phyloP scores from a whole-genome alignment of 2,113 vertebrate genomes.

The Aptenodytes patagonicus region DNA sequence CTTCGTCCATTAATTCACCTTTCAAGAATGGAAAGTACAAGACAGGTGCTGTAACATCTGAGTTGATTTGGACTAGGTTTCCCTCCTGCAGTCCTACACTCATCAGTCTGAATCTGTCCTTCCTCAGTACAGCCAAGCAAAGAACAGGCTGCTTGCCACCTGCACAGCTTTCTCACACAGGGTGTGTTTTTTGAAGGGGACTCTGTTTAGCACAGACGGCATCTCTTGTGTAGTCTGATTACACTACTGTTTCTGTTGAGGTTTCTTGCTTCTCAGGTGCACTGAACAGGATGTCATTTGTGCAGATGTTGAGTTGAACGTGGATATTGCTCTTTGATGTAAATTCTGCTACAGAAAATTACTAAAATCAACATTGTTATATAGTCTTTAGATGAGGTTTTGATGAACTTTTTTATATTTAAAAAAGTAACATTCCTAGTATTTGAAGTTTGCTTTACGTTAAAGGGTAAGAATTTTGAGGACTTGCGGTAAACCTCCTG shows the following conservation, averaged over 20 bases:
- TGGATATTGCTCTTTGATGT: neutral
- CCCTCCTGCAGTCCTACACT: neutral
- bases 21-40: slow-evolving; percentile 92
- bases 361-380: neutral
- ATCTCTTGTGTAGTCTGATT: neutral
- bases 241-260: neutral
- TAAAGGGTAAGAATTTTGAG: neutral
- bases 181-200: neutral
- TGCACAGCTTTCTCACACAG: neutral
- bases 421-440: neutral
- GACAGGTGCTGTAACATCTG: slow-evolving; percentile 73
- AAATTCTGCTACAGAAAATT: neutral
- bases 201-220: neutral
- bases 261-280: neutral
- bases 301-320: neutral
- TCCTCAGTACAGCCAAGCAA: neutral
- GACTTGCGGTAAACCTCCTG: neutral
- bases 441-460: neutral
- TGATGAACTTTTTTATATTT: neutral
- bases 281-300: neutral
- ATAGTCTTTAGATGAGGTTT: neutral
- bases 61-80: neutral
- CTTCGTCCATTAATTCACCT: slow-evolving; percentile 85
- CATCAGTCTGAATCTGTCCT: neutral
- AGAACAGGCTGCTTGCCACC: neutral